Percentiles rank a stretch among this genome's conserved stretches.
Evolutionary conservation across 2,113 vertebrate genomes (phyloP).

Genomic region (Microcebus tavaratra): DNA sequence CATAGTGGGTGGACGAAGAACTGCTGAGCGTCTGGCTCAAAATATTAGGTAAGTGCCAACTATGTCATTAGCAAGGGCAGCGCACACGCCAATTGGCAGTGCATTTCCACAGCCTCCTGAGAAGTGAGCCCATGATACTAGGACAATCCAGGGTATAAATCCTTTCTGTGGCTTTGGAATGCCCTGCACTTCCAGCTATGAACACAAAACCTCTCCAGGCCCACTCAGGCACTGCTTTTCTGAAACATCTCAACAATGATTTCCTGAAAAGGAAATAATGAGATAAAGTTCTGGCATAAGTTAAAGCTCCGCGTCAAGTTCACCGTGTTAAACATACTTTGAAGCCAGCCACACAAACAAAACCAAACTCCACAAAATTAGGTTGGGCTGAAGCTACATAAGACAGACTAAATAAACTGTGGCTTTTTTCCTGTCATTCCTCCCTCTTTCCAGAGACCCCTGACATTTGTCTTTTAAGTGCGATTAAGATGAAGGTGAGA

Average conservation of each 20-base stretch:
- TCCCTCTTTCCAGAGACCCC: background rate
- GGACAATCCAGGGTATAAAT: background rate
- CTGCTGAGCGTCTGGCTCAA: background rate
- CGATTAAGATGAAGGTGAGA: slow-evolving; percentile 29
- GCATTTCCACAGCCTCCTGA: background rate
- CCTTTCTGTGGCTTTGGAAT: background rate
- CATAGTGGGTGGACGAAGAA: background rate
- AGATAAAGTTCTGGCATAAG: slow-evolving; percentile 51
- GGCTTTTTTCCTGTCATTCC: slow-evolving; percentile 8
- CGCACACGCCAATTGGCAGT: background rate
- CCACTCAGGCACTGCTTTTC: slow-evolving; percentile 17
- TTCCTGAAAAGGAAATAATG: slow-evolving; percentile 72
- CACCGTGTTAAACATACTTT: slow-evolving; percentile 58
- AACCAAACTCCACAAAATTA: slow-evolving; percentile 66
- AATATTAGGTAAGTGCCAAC: background rate
- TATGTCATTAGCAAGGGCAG: background rate
- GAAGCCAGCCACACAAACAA: slow-evolving; percentile 64
- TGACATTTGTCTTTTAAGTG: slow-evolving; percentile 30
- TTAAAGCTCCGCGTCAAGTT: slow-evolving; percentile 52
- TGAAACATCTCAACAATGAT: slow-evolving; percentile 55
- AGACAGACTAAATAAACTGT: slow-evolving; percentile 29
- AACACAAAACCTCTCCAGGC: slow-evolving; percentile 51
- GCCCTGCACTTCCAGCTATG: slow-evolving; percentile 24
- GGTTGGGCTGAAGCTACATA: slow-evolving; percentile 58
- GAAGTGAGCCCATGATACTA: slow-evolving; percentile 34